phyloP scores from a whole-genome alignment of 2,797 vertebrate species.

The Sebastes goodei region DNA sequence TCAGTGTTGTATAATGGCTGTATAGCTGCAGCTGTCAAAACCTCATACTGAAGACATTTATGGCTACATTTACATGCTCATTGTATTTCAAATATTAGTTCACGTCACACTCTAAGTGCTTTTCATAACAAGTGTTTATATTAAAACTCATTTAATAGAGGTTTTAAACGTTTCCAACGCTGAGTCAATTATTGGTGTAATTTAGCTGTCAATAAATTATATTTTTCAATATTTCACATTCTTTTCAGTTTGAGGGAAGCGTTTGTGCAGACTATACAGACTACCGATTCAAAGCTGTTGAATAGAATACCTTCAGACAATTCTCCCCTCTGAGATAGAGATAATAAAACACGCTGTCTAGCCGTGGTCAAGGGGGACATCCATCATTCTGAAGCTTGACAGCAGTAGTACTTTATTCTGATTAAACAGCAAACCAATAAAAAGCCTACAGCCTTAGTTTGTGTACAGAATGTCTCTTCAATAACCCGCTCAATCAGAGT shows the following conservation, averaged over 20 bases:
- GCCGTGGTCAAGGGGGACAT: constrained; percentile 57
- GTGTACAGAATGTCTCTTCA: constrained; percentile 37
- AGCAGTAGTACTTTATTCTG: constrained; percentile 48
- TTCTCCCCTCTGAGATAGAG: constrained; percentile 29
- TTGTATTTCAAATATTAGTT: constrained; percentile 30
- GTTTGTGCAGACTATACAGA: not conserved
- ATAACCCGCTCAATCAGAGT: constrained; percentile 21
- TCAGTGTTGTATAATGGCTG: not conserved
- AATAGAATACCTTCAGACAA: constrained; percentile 44
- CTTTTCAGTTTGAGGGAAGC: not conserved
- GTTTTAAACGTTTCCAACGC: not conserved
- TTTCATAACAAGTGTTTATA: constrained; percentile 16
- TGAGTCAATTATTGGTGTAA: constrained; percentile 1
- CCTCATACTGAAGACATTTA: not conserved
- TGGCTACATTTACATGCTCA: constrained; percentile 1
- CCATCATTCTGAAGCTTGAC: constrained; percentile 50
- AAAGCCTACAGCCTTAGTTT: constrained; percentile 23
- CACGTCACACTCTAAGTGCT: not conserved
- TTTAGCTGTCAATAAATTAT: constrained; percentile 4
- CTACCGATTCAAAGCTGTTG: constrained; percentile 13
- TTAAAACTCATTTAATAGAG: not conserved
- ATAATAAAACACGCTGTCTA: constrained; percentile 56
- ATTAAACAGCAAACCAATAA: constrained; percentile 59
- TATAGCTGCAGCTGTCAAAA: constrained; percentile 24
- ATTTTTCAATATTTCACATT: not conserved